Base-by-base conservation (phyloP, 37 sponge, comb jelly and placozoan species). In the Halichondria panicea region DNA sequence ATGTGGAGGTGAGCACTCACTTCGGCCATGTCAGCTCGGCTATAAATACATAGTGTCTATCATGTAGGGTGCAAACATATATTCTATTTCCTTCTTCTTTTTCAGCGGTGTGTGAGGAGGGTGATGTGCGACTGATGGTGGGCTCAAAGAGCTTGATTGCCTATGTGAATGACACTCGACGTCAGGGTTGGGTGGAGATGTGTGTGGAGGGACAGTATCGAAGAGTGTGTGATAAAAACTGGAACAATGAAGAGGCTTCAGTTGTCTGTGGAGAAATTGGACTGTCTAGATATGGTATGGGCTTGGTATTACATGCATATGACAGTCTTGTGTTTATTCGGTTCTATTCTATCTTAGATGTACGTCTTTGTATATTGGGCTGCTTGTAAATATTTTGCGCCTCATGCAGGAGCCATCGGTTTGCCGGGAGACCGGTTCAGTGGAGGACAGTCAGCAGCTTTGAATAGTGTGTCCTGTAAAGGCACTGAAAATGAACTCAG, bases 111-210 rank as follows among this genome's bases (percentile, higher is more conserved):
- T 79, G 79, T 44, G 24, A 24, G 27, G 79, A 55, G 13, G 79
- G 69, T 15, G 60, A 25, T 38, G 70, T 79, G 43, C 42, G 81
- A 11, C 59, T 79, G 21, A 7, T 55, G 27, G 60, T 68, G 1
- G 45, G 54, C 5, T 44, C 37, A 3, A 59, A 68, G 7, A 37
- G 52, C 0, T 30, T 69, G 33, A 61, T 28, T 9, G 35, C 42
- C 21, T 79, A 79, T 70, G 30, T 30, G 11, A 70, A 70, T 4
- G n/a, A n/a, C n/a, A n/a, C n/a, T n/a, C n/a, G n/a, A n/a, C n/a
- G n/a, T n/a, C n/a, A n/a, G n/a, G 77, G 77, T 1, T 31, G 64
- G 6, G 77, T 76, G 61, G 77, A 76, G 59, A n/a, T 63, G 63
- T 76, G 77, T 42, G 22, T 63, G 11, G 4, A 31, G 18, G 62